Base-by-base conservation (phyloP, 1,140 invertebrate genomes). In the Drosophila ogumai region DNA sequence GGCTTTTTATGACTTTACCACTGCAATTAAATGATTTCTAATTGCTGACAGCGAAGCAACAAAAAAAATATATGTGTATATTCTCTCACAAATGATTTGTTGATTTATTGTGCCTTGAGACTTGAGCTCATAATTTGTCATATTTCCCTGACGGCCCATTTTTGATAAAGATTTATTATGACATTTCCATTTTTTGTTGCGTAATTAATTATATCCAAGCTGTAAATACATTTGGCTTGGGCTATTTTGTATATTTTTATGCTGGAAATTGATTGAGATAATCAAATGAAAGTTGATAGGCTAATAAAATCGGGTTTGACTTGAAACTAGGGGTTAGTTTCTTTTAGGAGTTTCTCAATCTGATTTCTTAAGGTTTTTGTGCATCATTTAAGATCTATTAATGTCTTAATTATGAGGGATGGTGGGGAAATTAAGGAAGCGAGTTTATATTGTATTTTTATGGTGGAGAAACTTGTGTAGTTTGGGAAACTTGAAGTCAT, bases 101-200 rank as follows among this genome's bases (percentile, higher is more conserved):
- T 84, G 84, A 88, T 88, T 88, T 88, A 88, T 88, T 88, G 81
- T 66, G 57, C 40, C 75, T 63, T 58, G 52, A 60, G 72, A 58
- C 71, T 79, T 63, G 49, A 49, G 50, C 65, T 75, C 68, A 84
- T 79, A 90, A 88, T 88, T 88, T 90, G 84, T 88, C 84, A 90
- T 84, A 78, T 87, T 82, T 71, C 34, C 52, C 44, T 44, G 44
- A 36, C 58, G 76, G 69, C 68, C 68, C 31, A 28, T 59, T 66
- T 82, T 90, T 88, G 85, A 88, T 90, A 84, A 90, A 88, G 84
- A 88, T 88, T 88, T 88, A 88, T 90, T 88, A 90, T 88, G 84
- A 88, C 84, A 81, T 75, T 78, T 90, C 77, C 58, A 78, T 87
- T 88, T 73, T 86, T 56, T 71, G 54, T 66, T 61, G 61, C 36